Conservation (phyloP, 2,113 vertebrate species). For the Nothocercus julius region DNA sequence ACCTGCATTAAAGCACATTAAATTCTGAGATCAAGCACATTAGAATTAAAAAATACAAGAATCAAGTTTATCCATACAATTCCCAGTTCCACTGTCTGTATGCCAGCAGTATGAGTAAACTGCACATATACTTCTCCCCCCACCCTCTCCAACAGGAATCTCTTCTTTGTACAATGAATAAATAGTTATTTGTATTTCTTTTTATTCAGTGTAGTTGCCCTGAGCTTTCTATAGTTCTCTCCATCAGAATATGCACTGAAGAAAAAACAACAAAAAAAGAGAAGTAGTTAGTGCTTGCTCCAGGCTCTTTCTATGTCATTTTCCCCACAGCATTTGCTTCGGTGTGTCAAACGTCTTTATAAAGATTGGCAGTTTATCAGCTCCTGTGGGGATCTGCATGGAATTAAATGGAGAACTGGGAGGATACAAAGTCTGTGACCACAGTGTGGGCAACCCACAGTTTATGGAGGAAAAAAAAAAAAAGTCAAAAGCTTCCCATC, state of each 20-base stretch:
- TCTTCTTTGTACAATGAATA: not conserved
- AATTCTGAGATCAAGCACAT: not conserved
- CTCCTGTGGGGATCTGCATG: accelerated
- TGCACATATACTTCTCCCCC: too few species aligned
- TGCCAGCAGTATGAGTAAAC: not conserved
- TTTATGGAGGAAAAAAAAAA: not conserved
- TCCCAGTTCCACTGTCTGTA: not conserved
- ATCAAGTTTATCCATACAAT: not conserved
- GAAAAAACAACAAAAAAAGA: not conserved
- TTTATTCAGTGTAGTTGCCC: not conserved
- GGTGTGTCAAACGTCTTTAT: not conserved
- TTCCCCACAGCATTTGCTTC: not conserved
- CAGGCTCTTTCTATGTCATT: not conserved
- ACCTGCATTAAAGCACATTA: not conserved
- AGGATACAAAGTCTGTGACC: not conserved
- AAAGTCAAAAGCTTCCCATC: not conserved
- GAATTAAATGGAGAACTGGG: not conserved
- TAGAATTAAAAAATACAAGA: not conserved
- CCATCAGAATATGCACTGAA: not conserved
- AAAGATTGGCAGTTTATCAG: not conserved
- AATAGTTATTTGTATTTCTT: not conserved
- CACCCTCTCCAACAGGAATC: not conserved
- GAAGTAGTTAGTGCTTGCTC: not conserved
- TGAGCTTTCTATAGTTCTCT: slow-evolving; percentile 16
- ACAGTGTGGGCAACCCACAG: not conserved